Conservation (phyloP, 1,140 invertebrate genomes). For the Macrostomum lignano region DNA sequence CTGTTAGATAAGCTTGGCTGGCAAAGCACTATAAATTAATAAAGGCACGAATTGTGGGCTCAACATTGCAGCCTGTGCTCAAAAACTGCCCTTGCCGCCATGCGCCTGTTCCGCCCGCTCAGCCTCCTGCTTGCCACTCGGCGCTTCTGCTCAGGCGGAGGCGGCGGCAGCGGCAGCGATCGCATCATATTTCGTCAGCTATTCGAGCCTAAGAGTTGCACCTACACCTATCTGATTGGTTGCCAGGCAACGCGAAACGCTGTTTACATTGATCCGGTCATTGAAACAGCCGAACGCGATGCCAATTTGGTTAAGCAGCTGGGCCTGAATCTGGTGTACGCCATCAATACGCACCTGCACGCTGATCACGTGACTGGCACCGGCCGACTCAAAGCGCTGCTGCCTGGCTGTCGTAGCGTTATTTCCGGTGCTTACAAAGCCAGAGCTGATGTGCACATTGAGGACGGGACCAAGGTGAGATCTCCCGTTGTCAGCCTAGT, state of each 20-base stretch:
- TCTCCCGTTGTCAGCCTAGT: no score
- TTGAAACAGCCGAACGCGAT: slow-evolving; percentile 38
- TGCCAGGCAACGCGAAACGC: slow-evolving; percentile 46
- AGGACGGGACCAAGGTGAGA: no score
- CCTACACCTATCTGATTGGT: slow-evolving; percentile 77
- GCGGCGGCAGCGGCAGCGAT: no score
- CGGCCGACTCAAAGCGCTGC: slow-evolving; percentile 47
- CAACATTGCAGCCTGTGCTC: no score
- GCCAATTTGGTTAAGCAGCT: slow-evolving; percentile 11
- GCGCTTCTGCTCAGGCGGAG: no score
- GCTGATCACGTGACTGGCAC: slow-evolving; percentile 94
- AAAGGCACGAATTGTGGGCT: no score
- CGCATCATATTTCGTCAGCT: slow-evolving; percentile 27
- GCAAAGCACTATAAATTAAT: no score
- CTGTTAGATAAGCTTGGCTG: no score
- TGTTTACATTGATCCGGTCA: slow-evolving; percentile 76
- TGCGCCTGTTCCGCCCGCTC: no score
- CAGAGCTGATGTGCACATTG: slow-evolving; percentile 49
- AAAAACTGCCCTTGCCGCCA: no score
- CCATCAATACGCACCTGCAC: slow-evolving; percentile 82
- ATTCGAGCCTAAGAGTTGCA: slow-evolving; percentile 62
- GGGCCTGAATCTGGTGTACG: slow-evolving; percentile 26
- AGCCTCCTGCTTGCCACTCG: no score
- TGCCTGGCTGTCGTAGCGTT: slow-evolving; percentile 46
- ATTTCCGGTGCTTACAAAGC: slow-evolving; percentile 55